Base-by-base conservation (phyloP, 2,888 invertebrate genomes). In the Aphodius granarius region DNA sequence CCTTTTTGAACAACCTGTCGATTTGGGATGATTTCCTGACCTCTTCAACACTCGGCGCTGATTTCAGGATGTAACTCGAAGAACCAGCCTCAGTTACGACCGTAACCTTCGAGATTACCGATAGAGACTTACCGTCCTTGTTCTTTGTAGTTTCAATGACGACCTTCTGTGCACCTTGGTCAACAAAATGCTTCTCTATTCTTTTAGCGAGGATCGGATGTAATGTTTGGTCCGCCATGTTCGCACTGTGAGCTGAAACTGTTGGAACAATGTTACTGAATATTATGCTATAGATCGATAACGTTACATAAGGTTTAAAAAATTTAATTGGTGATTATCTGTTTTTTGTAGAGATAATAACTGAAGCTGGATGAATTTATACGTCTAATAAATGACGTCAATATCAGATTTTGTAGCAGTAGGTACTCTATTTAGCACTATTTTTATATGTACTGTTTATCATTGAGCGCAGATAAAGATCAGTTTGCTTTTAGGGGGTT, bases 21-120 rank as follows among this genome's bases (percentile, higher is more conserved):
- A 85, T 76, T 9, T 83, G 82, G 0, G 79, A 75, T 9, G 78
- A 19, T 19, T 80, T 78, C 17, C 84, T 79, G 13, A 82, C 78
- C 17, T 73, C 78, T 73, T 81, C 81, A 17, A 77, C 79, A 6
- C 70, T 72, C 3, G 80, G 80, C 0, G 84, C 82, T 18, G 80
- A 79, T 80, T 85, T 85, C n/a, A 84, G 75, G 5, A 85, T 83
- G 68, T 82, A 78, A 21, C 81, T 75, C 5, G 82, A 63, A 4
- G 65, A 75, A 5, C 64, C 62, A 19, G 78, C 75, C 65, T 76
- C 77, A 0, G 79, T 80, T 63, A 73, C 75, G 2, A 78, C 75
- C 6, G 20, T 62, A 2, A 79, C 75, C 70, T 80, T 81, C 5
- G 75, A 78, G 20, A 83, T 80, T 13, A 81, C 78, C 6, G 83